These are phyloP conservation scores for Hormiphora californensis DNA, from an alignment of 37 sponge, comb jelly and placozoan species.

Conservation along the genomic window DNA sequence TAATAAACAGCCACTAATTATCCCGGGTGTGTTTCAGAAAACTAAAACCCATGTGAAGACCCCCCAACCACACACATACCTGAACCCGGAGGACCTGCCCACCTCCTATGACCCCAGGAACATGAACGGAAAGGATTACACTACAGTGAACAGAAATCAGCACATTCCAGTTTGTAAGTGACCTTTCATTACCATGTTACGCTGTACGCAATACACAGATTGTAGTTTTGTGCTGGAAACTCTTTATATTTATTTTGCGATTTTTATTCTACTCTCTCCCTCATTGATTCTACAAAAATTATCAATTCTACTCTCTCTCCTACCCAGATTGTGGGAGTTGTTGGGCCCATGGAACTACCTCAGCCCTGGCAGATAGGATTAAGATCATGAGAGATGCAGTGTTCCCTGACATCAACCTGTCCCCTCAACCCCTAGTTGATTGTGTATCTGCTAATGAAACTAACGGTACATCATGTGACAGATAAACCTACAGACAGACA, in stretches of 20 bases:
- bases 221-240: background rate
- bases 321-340: constrained; percentile 73
- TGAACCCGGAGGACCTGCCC: constrained; percentile 60
- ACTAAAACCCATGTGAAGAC: constrained; percentile 49
- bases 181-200: too few species aligned
- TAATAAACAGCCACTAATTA: too few species aligned
- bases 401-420: constrained; percentile 72
- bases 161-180: constrained; percentile 77
- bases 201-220: too few species aligned
- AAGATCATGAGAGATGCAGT: constrained; percentile 64
- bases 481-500: too few species aligned
- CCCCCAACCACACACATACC: constrained; percentile 64
- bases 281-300: background rate
- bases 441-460: constrained; percentile 67
- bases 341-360: constrained; percentile 78
- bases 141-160: constrained; percentile 80
- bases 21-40: constrained; percentile 48
- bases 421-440: constrained; percentile 72
- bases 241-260: background rate
- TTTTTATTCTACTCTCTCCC: background rate
- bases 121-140: constrained; percentile 65
- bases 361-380: constrained; percentile 76
- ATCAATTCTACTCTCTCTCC: background rate
- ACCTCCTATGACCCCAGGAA: constrained; percentile 65
- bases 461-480: background rate